Percentiles rank a stretch among this genome's conserved stretches.
Evolutionary conservation across 2,797 vertebrate genomes (phyloP).

Genomic region (Aplochiton taeniatus): DNA sequence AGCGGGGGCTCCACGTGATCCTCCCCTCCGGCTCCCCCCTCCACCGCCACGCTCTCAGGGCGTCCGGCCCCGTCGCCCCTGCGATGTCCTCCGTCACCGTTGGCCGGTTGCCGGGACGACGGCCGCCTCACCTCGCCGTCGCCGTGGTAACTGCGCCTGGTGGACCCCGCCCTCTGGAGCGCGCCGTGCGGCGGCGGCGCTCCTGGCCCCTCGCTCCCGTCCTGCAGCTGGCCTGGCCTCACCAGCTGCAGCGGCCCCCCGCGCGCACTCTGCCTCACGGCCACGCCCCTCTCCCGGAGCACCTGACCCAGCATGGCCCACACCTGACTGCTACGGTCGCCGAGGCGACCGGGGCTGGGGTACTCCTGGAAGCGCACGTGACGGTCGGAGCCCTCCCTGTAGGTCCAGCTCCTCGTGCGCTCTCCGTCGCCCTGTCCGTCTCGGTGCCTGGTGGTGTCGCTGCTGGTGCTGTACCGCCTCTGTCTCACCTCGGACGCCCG

Average conservation of each 20-base stretch:
- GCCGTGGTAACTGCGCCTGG: conserved; percentile 74
- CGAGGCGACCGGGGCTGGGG: conserved; percentile 21
- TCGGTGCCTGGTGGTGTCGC: conserved; percentile 41
- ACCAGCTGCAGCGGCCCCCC: conserved; percentile 55
- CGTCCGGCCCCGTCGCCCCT: conserved; percentile 41
- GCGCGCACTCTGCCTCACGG: conserved; percentile 46
- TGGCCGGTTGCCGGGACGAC: conserved; percentile 33
- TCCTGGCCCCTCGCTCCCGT: conserved; percentile 58
- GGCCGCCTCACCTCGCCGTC: conserved; percentile 60
- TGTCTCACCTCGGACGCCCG: conserved; percentile 25
- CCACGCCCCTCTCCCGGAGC: conserved; percentile 64
- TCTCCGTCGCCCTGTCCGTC: conserved; percentile 24
- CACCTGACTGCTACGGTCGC: conserved; percentile 30
- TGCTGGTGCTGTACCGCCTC: conserved; percentile 34
- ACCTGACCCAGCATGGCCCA: conserved; percentile 64
- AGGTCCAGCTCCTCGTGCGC: conserved; percentile 14
- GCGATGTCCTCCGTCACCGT: conserved; percentile 47
- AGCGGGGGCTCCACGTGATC: conserved; percentile 32
- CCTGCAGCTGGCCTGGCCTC: conserved; percentile 56
- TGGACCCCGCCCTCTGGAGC: conserved; percentile 60
- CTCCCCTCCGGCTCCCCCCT: conserved; percentile 24
- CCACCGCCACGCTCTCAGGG: conserved; percentile 13
- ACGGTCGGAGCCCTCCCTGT: conserved; percentile 51
- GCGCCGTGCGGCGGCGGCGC: conserved; percentile 56
- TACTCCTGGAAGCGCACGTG: conserved; percentile 73